Conservation (phyloP, 2,113 vertebrate genomes). For the Neomonachus schauinslandi region DNA sequence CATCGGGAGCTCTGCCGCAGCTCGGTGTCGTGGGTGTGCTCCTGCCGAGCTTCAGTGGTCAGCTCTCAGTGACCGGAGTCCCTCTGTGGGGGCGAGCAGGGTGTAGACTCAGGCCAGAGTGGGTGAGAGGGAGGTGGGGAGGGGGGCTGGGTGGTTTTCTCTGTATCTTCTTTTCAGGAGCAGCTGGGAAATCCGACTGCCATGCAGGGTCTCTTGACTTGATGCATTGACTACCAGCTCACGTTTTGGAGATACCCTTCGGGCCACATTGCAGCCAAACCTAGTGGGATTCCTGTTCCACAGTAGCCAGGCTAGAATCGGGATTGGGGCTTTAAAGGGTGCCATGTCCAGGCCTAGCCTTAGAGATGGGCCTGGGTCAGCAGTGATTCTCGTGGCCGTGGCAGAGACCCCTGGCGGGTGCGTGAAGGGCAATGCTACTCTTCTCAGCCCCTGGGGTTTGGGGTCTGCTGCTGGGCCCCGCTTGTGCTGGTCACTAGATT, state of each 20-base stretch:
- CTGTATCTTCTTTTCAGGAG: not conserved
- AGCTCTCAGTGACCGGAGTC: fast-evolving
- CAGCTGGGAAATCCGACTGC: not conserved
- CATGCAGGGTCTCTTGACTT: not conserved
- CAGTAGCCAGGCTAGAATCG: fast-evolving
- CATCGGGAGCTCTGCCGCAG: not conserved
- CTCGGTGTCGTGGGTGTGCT: not conserved
- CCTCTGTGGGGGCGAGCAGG: not conserved
- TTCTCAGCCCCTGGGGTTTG: not conserved
- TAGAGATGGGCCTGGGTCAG: not conserved
- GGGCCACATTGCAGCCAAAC: not conserved
- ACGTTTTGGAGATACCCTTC: not conserved
- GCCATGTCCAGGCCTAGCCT: too few species aligned
- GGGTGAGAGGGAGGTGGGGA: not conserved
- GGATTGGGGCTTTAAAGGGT: not conserved
- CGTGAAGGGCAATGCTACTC: too few species aligned
- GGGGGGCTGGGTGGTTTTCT: not conserved
- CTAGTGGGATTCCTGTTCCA: not conserved
- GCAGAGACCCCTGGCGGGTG: not conserved
- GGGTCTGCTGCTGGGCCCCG: not conserved
- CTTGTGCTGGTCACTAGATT: not conserved
- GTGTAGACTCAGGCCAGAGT: not conserved
- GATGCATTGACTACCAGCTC: not conserved
- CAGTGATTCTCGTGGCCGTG: not conserved
- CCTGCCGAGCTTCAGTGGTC: not conserved